A percentile compares a stretch with the other conserved stretches of the same genome.
Conservation (phyloP, 2,888 invertebrate genomes). For the Copidosoma aretas region DNA sequence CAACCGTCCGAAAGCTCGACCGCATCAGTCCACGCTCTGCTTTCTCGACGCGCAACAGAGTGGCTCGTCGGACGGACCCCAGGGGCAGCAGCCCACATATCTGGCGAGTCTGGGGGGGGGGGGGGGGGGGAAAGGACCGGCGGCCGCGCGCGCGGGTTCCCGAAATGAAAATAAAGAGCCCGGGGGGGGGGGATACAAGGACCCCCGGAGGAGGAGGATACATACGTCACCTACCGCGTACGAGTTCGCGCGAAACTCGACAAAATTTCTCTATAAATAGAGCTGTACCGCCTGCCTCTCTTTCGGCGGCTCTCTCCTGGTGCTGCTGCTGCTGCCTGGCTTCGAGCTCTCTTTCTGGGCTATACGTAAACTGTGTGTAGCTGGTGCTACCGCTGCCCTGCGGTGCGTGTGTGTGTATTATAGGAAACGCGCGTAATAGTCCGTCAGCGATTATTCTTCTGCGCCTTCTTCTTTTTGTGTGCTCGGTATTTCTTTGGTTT, state of each 20-base stretch:
- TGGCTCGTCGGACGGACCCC: constrained; percentile 20
- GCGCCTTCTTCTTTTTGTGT: too few relatives aligned
- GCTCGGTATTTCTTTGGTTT: not conserved
- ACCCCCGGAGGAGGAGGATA: too few relatives aligned
- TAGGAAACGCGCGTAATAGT: too few relatives aligned
- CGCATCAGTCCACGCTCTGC: not conserved
- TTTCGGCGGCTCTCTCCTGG: not conserved
- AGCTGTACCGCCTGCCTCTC: constrained; percentile 5
- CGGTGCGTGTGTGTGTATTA: too few relatives aligned
- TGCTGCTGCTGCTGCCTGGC: not conserved
- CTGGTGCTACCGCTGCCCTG: not conserved
- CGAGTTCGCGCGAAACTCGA: constrained; percentile 39
- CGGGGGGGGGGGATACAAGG: too few relatives aligned
- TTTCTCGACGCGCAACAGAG: constrained; percentile 43
- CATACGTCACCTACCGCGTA: constrained; percentile 2
- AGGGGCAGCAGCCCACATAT: constrained; percentile 63
- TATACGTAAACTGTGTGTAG: not conserved
- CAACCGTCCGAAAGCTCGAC: not conserved
- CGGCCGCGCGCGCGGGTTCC: constrained; percentile 33
- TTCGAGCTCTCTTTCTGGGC: too few relatives aligned
- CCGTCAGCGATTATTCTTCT: too few relatives aligned
- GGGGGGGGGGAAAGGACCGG: constrained; percentile 65
- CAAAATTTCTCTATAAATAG: constrained; percentile 41
- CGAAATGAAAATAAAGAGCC: constrained; percentile 37
- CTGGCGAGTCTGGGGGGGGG: constrained; percentile 63